Evolutionary conservation across 2,888 invertebrate species (phyloP).

Genomic region (Euzophera pinguis): DNA sequence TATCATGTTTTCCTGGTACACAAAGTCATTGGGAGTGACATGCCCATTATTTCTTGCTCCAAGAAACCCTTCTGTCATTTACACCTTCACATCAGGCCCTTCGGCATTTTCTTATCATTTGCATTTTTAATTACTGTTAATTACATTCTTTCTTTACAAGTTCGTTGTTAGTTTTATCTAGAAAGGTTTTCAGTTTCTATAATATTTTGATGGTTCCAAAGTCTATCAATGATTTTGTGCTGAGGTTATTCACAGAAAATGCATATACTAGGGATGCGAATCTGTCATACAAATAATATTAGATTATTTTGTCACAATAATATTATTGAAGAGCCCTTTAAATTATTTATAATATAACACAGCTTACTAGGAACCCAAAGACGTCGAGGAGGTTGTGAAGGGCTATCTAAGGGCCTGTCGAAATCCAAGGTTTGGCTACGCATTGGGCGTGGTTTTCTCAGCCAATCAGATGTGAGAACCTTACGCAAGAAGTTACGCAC

Average conservation of each 20-base stretch:
- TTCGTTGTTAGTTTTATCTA: background rate
- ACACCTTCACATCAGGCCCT: constrained; percentile 51
- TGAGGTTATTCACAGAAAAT: background rate
- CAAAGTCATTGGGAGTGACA: constrained; percentile 81
- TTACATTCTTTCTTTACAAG: constrained; percentile 23
- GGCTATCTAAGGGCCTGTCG: constrained; percentile 66
- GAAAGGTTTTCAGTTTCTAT: too few species aligned
- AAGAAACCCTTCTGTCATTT: constrained; percentile 65
- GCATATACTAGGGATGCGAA: background rate
- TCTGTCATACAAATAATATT: background rate
- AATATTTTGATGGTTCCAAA: too few species aligned
- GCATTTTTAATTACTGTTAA: constrained; percentile 55
- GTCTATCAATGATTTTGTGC: too few species aligned
- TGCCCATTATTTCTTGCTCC: constrained; percentile 77
- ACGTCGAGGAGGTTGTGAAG: constrained; percentile 57
- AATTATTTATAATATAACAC: constrained; percentile 81
- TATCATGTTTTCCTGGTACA: constrained; percentile 63
- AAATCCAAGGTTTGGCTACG: constrained; percentile 70
- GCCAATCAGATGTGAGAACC: constrained; percentile 56
- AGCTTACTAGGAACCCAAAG: constrained; percentile 68
- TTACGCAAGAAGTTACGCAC: constrained; percentile 70
- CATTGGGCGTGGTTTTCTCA: constrained; percentile 69
- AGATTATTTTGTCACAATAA: constrained; percentile 45
- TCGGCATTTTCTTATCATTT: constrained; percentile 33
- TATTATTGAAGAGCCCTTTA: constrained; percentile 69